Conservation (phyloP, 2,113 vertebrate genomes). For the Entosphenus tridentatus region DNA sequence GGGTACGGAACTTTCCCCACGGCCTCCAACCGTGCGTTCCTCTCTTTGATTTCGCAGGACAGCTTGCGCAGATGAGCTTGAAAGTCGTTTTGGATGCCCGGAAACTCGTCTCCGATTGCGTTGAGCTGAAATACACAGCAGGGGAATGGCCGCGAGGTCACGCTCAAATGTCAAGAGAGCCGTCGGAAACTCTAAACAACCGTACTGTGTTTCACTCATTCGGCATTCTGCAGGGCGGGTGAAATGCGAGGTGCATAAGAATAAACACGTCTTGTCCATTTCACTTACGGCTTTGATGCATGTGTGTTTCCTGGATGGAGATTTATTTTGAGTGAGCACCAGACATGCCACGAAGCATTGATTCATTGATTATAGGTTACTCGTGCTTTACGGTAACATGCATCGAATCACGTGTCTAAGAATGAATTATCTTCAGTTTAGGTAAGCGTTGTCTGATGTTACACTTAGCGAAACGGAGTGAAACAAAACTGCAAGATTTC, state of each 20-base stretch:
- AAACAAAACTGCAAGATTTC: background rate
- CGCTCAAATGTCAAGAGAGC: background rate
- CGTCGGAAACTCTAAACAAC: background rate
- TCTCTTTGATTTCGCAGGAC: background rate
- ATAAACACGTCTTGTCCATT: background rate
- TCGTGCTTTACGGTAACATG: no score
- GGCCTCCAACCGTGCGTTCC: background rate
- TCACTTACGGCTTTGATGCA: background rate
- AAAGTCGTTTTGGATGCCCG: slow-evolving; percentile 3
- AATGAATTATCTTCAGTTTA: no score
- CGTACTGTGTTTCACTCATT: background rate
- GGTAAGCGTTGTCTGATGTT: background rate
- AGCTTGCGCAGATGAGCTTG: background rate
- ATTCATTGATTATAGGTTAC: no score
- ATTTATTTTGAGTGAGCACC: background rate
- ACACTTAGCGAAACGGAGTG: background rate
- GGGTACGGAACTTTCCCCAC: background rate
- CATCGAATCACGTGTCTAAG: no score
- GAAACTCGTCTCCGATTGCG: slow-evolving; percentile 1
- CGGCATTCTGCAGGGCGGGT: background rate
- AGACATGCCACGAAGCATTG: no score
- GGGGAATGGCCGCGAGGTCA: background rate
- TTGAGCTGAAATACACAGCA: background rate
- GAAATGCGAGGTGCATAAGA: background rate
- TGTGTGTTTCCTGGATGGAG: background rate